phyloP scores from a whole-genome alignment of 2,888 invertebrate species.

The Drosophila trichaetosa region DNA sequence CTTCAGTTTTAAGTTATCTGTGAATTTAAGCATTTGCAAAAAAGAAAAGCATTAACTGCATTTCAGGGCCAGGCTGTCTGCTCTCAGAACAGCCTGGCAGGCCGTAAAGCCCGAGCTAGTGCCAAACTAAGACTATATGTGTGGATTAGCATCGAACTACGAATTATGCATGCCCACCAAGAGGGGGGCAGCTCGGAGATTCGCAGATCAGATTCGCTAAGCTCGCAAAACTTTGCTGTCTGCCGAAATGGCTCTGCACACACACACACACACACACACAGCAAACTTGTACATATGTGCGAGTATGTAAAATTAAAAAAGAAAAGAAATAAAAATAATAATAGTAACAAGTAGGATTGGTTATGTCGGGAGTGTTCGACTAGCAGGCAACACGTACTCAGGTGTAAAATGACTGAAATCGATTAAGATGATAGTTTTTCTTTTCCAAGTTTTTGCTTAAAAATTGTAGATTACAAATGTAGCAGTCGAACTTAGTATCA shows the following conservation, averaged over 20 bases:
- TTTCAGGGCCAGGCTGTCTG: neutral
- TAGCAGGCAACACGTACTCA: neutral
- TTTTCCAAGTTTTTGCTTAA: too few species aligned
- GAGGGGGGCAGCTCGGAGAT: slow-evolving; percentile 7
- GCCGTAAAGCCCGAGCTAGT: slow-evolving; percentile 18
- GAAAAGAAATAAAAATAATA: neutral
- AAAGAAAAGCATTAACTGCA: neutral
- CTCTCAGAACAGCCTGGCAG: neutral
- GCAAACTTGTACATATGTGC: neutral
- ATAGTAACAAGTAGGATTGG: neutral
- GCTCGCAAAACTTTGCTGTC: slow-evolving; percentile 30
- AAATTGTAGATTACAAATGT: neutral
- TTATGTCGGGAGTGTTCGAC: neutral
- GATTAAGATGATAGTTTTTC: neutral
- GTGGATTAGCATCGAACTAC: slow-evolving; percentile 54
- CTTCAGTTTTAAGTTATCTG: neutral
- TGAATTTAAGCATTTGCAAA: neutral
- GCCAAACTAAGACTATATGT: slow-evolving; percentile 26
- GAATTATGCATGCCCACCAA: slow-evolving; percentile 18
- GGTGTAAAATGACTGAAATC: neutral
- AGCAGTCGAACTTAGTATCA: neutral
- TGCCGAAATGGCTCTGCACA: slow-evolving; percentile 25
- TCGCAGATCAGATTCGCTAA: slow-evolving; percentile 16
- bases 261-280: slow-evolving; percentile 11
- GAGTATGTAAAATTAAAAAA: neutral